Percentiles rank a stretch among this genome's conserved stretches.
phyloP scores from a whole-genome alignment of 1,140 invertebrate species.

The Anthonomus grandis region DNA sequence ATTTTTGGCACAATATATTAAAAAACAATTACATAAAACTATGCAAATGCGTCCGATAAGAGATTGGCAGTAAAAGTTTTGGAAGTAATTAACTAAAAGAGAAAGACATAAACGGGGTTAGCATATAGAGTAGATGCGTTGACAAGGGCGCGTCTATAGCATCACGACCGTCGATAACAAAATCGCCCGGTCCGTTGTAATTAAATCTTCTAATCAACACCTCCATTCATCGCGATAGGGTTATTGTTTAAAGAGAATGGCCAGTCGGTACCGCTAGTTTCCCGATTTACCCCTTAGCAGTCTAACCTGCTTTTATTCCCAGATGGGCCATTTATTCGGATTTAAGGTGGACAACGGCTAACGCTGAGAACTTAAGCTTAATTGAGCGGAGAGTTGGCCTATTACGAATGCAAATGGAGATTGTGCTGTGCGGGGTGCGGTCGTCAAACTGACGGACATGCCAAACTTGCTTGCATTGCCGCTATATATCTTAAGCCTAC shows the following conservation, averaged over 20 bases:
- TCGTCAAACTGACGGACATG: slow-evolving; percentile 41
- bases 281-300: slow-evolving; percentile 30
- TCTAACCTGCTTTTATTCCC: slow-evolving; percentile 38
- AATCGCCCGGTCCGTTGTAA: slow-evolving; percentile 40
- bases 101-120: slow-evolving; percentile 22
- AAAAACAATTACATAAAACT: no score
- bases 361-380: slow-evolving; percentile 38
- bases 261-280: slow-evolving; percentile 28
- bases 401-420: slow-evolving; percentile 47
- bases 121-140: slow-evolving; percentile 27
- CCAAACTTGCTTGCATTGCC: slow-evolving; percentile 18
- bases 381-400: slow-evolving; percentile 41
- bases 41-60: slow-evolving; percentile 7
- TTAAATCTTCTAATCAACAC: slow-evolving; percentile 50
- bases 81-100: slow-evolving; percentile 13
- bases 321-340: slow-evolving; percentile 46
- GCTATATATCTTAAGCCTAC: slow-evolving; percentile 1
- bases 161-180: slow-evolving; percentile 38
- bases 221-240: slow-evolving; percentile 45
- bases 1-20: no score
- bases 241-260: slow-evolving; percentile 36
- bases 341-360: slow-evolving; percentile 45
- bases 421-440: no score
- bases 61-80: slow-evolving; percentile 16
- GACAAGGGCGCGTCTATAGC: slow-evolving; percentile 34